phyloP scores from a whole-genome alignment of 2,888 invertebrate species.

The Tortrix viridana region DNA sequence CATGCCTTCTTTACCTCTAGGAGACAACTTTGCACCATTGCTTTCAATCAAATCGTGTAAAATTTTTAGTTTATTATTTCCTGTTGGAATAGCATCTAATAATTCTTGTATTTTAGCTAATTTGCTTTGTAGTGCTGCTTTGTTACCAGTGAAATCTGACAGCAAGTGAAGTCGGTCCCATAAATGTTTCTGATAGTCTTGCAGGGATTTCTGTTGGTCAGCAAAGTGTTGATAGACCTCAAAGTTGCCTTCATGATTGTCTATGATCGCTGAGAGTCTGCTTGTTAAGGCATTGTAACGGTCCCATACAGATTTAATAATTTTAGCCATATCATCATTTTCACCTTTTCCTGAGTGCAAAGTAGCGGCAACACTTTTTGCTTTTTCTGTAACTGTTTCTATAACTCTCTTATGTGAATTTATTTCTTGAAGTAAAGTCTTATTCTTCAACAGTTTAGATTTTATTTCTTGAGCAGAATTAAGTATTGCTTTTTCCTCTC shows the following conservation, averaged over 20 bases:
- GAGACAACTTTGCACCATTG: constrained; percentile 88
- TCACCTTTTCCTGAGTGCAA: constrained; percentile 83
- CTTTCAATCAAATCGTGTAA: constrained; percentile 89
- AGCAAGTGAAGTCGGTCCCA: constrained; percentile 94
- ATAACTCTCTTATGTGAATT: constrained; percentile 94
- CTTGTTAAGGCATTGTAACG: constrained; percentile 90
- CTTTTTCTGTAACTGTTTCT: constrained; percentile 95
- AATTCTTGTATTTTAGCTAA: constrained; percentile 92
- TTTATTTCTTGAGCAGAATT: constrained; percentile 93
- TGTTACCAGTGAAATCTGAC: constrained; percentile 94
- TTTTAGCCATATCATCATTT: constrained; percentile 86
- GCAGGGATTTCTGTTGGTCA: constrained; percentile 92
- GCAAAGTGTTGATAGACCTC: constrained; percentile 94
- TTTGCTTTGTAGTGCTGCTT: constrained; percentile 92
- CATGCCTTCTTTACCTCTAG: constrained; percentile 93
- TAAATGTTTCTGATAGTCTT: constrained; percentile 95
- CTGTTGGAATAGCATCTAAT: constrained; percentile 90
- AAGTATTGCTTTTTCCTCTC: constrained; percentile 88
- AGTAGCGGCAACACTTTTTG: constrained; percentile 87
- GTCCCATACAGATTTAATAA: constrained; percentile 88
- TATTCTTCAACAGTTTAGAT: constrained; percentile 92
- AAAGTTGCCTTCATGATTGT: constrained; percentile 89
- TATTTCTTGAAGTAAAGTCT: constrained; percentile 95
- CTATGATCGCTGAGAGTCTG: constrained; percentile 87
- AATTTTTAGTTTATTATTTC: constrained; percentile 90